These are phyloP conservation scores for Tragelaphus buxtoni DNA, from an alignment of 2,113 vertebrate species.

Conservation along the genomic window DNA sequence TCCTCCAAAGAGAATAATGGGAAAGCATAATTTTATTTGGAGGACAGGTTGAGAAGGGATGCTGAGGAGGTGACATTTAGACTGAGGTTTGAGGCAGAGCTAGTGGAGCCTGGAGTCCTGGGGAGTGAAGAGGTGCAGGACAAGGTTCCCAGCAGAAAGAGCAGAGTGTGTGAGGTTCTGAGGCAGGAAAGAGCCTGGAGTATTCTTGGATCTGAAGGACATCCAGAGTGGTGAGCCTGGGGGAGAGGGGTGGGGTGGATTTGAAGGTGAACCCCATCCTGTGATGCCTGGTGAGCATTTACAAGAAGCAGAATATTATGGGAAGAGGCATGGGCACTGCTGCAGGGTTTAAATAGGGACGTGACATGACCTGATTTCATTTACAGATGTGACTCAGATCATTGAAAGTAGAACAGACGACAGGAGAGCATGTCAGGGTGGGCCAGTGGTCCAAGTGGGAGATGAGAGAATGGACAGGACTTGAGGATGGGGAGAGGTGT, in stretches of 20 bases:
- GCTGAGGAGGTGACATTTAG: not conserved
- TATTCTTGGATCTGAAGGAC: not conserved
- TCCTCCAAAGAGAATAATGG: not conserved
- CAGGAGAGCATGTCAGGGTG: rapidly evolving
- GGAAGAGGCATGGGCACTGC: not conserved
- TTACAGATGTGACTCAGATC: not conserved
- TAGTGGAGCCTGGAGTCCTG: not conserved
- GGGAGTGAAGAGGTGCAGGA: not conserved
- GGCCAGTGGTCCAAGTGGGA: not conserved
- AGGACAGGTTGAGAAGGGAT: not conserved
- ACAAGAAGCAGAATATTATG: not conserved
- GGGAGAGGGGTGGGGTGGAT: not conserved
- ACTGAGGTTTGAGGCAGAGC: not conserved
- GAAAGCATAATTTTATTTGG: not conserved
- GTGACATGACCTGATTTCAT: not conserved
- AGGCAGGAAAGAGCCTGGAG: not conserved
- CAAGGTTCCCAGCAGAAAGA: not conserved
- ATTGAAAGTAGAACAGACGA: rapidly evolving
- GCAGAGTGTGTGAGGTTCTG: not conserved
- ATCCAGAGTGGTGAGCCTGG: not conserved
- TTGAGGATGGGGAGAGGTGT: not conserved
- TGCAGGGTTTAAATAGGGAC: not conserved
- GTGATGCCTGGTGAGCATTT: not conserved
- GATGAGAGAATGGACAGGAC: not conserved
- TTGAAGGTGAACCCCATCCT: not conserved